Percentiles rank a stretch among this genome's conserved stretches.
phyloP scores from a whole-genome alignment of 2,888 invertebrate species.

The Nipponacmea schrenckii region DNA sequence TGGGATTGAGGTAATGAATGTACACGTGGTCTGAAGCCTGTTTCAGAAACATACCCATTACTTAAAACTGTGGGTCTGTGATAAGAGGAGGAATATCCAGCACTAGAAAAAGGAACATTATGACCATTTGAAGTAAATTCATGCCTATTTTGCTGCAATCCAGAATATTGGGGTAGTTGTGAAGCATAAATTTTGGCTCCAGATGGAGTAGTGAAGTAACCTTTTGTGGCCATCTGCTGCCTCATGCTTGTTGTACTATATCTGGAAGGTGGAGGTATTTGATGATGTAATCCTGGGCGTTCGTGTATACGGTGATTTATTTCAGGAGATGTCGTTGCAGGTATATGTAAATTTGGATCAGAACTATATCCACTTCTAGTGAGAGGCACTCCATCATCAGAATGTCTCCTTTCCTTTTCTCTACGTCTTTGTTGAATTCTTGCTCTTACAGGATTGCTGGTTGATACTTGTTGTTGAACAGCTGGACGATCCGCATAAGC shows the following conservation, averaged over 20 bases:
- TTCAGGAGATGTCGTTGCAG: constrained; percentile 9
- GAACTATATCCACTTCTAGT: background rate
- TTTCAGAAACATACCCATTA: constrained; percentile 13
- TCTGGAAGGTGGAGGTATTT: constrained; percentile 18
- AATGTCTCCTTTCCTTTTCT: constrained; percentile 20
- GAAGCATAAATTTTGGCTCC: constrained; percentile 30
- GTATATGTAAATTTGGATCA: background rate
- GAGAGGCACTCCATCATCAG: constrained; percentile 21
- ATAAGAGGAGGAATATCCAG: background rate
- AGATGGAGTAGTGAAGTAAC: constrained; percentile 27
- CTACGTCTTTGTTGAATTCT: constrained; percentile 20
- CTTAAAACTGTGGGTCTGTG: background rate
- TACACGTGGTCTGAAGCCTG: constrained; percentile 3
- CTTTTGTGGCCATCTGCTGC: constrained; percentile 23
- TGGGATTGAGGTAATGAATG: background rate
- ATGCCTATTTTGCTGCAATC: background rate
- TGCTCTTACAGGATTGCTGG: constrained; percentile 9
- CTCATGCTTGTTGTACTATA: constrained; percentile 25
- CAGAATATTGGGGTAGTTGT: constrained; percentile 1
- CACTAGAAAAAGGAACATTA: background rate
- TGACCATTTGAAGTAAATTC: background rate
- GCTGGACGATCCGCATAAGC: constrained; percentile 38
- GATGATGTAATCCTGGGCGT: constrained; percentile 23
- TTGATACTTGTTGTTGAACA: constrained; percentile 6
- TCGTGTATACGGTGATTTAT: constrained; percentile 26